A percentile compares a stretch with the other conserved stretches of the same genome.
Evolutionary conservation across 1,140 invertebrate species (phyloP).

Genomic region (Musca vetustissima): DNA sequence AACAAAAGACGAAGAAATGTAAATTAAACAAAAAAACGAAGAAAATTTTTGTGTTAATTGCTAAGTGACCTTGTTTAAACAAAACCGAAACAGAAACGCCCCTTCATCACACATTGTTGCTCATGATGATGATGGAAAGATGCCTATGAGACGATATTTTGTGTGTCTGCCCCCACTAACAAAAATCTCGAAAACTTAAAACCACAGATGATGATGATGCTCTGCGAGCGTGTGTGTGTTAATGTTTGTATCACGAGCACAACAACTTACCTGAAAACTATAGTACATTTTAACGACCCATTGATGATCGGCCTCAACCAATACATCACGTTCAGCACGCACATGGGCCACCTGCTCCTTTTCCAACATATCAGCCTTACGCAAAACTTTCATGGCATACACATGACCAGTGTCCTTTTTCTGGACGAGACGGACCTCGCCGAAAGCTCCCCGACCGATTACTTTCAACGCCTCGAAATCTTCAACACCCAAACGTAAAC

Average conservation of each 20-base stretch:
- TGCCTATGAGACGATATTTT: too few relatives aligned
- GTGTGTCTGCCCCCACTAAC: background rate
- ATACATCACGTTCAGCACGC: slow-evolving; percentile 94
- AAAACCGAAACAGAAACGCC: too few relatives aligned
- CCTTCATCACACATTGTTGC: too few relatives aligned
- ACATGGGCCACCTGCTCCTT: slow-evolving; percentile 99
- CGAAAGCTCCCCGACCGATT: slow-evolving; percentile 95
- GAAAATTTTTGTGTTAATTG: too few relatives aligned
- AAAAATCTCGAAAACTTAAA: too few relatives aligned
- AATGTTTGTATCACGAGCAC: background rate
- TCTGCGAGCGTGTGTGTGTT: too few relatives aligned
- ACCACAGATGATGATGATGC: too few relatives aligned
- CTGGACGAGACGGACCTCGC: slow-evolving; percentile 97
- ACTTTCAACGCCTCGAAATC: slow-evolving; percentile 98
- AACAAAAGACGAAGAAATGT: too few relatives aligned
- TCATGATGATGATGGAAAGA: too few relatives aligned
- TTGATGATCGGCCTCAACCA: slow-evolving; percentile 98
- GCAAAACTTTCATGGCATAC: slow-evolving; percentile 99
- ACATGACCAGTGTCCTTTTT: slow-evolving; percentile 99
- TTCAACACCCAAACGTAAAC: slow-evolving; percentile 94
- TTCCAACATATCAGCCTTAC: slow-evolving; percentile 99
- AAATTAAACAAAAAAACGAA: too few relatives aligned
- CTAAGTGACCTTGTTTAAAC: too few relatives aligned
- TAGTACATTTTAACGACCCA: slow-evolving; percentile 99
- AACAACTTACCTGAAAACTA: slow-evolving; percentile 78